A percentile compares a stretch with the other conserved stretches of the same genome.
Evolutionary conservation across 2,113 vertebrate genomes (phyloP).

Genomic region (Trematomus loennbergii): DNA sequence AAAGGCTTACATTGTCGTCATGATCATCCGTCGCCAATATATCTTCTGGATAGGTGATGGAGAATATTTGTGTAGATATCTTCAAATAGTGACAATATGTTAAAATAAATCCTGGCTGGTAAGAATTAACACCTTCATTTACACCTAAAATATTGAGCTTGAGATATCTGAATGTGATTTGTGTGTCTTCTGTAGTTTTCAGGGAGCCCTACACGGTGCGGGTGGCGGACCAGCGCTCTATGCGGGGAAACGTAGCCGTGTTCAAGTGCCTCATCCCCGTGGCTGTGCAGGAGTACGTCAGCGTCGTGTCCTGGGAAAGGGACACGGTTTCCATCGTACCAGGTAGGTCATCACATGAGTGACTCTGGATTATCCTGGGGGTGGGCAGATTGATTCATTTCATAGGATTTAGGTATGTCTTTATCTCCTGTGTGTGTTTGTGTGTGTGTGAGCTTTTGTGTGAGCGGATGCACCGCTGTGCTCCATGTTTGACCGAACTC

Average conservation of each 20-base stretch:
- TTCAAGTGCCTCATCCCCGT: conserved; percentile 99
- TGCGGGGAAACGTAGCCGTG: conserved; percentile 98
- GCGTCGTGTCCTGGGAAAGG: conserved; percentile 99
- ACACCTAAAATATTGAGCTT: not conserved
- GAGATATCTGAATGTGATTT: conserved; percentile 3
- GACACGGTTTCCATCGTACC: conserved; percentile 97
- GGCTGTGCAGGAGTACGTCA: conserved; percentile 98
- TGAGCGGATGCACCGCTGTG: conserved; percentile 47
- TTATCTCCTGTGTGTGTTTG: conserved; percentile 13
- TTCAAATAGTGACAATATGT: not conserved
- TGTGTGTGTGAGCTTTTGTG: conserved; percentile 33
- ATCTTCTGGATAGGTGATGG: not conserved
- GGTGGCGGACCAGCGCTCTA: conserved; percentile 98
- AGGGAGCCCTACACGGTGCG: conserved; percentile 99
- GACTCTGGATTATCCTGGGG: not conserved
- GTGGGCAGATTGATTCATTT: conserved; percentile 15
- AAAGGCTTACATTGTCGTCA: not conserved
- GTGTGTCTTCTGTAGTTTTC: conserved; percentile 84
- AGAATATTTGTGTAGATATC: not conserved
- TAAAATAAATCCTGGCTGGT: not conserved
- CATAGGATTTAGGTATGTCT: conserved; percentile 30
- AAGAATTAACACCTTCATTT: conserved; percentile 1
- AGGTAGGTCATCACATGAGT: conserved; percentile 86
- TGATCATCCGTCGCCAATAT: not conserved
- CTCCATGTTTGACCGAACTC: conserved; percentile 71